A percentile compares a stretch with the other conserved stretches of the same genome.
Conservation (phyloP, 2,113 vertebrate genomes). For the Monarcha castaneiventris region DNA sequence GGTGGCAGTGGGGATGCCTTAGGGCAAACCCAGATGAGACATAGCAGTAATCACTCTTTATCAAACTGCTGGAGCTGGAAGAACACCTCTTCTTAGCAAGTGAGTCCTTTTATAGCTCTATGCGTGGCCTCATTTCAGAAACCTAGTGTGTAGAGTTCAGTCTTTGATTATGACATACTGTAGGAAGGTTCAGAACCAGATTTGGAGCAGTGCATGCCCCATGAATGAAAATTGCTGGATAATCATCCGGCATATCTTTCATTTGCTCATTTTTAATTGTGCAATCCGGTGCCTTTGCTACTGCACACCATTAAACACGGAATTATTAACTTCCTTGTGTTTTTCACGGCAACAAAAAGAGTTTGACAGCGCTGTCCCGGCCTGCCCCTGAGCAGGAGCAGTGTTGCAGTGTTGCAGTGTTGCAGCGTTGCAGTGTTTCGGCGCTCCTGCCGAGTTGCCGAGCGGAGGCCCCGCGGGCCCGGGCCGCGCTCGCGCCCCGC, state of each 20-base stretch:
- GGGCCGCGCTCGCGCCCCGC: fast-evolving
- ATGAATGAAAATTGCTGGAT: neutral
- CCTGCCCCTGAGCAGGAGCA: neutral
- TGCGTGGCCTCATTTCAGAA: neutral
- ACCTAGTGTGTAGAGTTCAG: neutral
- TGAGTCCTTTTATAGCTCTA: neutral
- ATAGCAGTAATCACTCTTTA: neutral
- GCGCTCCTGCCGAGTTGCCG: neutral
- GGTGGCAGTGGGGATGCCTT: neutral
- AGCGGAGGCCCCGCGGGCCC: fast-evolving
- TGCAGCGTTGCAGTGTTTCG: fast-evolving
- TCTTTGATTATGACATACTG: neutral
- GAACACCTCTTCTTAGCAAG: neutral
- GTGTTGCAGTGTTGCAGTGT: fast-evolving
- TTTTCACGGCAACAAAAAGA: neutral
- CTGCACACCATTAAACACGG: neutral
- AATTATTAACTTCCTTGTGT: neutral
- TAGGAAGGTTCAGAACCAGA: neutral
- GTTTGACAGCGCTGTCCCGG: neutral
- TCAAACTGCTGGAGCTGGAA: neutral
- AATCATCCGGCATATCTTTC: neutral
- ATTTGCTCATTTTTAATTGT: neutral
- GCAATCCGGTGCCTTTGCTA: neutral
- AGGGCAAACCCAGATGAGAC: neutral
- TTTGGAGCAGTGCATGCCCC: neutral